Base-by-base conservation (phyloP, 2,113 vertebrate genomes). In the Amazona guildingii region DNA sequence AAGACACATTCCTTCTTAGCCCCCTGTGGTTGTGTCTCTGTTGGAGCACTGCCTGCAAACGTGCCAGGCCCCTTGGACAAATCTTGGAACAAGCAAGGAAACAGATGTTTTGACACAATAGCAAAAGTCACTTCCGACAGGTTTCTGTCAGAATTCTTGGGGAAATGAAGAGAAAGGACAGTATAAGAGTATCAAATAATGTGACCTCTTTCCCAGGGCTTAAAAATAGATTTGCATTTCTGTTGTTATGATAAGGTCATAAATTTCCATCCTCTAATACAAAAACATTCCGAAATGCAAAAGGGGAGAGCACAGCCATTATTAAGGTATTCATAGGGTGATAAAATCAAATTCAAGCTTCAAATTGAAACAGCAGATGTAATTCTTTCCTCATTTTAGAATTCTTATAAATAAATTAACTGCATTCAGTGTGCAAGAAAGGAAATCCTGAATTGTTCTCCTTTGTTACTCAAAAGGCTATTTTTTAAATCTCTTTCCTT, bases 161-260 rank as follows among this genome's bases (percentile, higher is more conserved):
- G 62, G 73, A 67, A 70, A 55, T 35, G 72, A 31, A 52, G n/a
- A 81, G 79, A 64, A 78, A 72, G 57, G 55, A 78, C 43, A 55
- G 37, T 43, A 2, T 59, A 66, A 79, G 33, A 63, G 31, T 57
- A 7, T 85, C 33, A 91, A 95, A 73, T 79, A 70, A 51, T 33
- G 28, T 19, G 9, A 52, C n/a, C 8, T 54, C 64, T 88, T 76
- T 69, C 67, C 67, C 35, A 27, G 48, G 74, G 59, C 54, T 85
- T 95, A 94, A 83, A 86, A 90, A 90, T 88, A 93, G 63, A 54
- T 74, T 35, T 67, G 46, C 29, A 11, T 93, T 86, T 90, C 75
- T 78, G n/a, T 52, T 86, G 68, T 59, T 59, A 17, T 68, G 48
- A 68, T 78, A 89, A 94, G 41, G 91, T 75, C 31, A 33, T 57